Conservation (phyloP, 2,888 invertebrate species). For the Plagodis dolabraria region DNA sequence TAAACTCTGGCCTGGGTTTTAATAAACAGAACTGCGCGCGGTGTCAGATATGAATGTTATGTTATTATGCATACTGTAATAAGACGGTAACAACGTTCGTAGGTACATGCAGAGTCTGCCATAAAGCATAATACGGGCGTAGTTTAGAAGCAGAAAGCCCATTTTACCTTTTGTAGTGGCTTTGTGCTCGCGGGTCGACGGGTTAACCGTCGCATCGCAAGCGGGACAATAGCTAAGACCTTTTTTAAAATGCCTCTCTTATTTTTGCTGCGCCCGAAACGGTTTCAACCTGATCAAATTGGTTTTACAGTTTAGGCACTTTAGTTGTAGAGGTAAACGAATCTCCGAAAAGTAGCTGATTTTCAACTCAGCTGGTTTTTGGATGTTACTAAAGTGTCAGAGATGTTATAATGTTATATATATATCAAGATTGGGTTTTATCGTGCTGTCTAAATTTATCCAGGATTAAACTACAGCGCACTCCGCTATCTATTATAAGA, state of each 20-base stretch:
- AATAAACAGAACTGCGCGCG: slow-evolving; percentile 60
- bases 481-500: too few species aligned
- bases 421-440: too few species aligned
- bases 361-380: too few species aligned
- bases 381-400: too few species aligned
- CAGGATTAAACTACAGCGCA: too few species aligned
- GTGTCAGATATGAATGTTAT: slow-evolving; percentile 70
- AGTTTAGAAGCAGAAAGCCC: slow-evolving; percentile 72
- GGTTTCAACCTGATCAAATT: slow-evolving; percentile 56
- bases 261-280: slow-evolving; percentile 62
- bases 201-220: slow-evolving; percentile 70
- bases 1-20: slow-evolving; percentile 52
- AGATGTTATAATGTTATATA: too few species aligned
- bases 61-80: slow-evolving; percentile 68
- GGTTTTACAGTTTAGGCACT: slow-evolving; percentile 48
- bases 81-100: slow-evolving; percentile 59
- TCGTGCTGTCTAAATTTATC: too few species aligned
- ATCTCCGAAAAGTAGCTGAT: slow-evolving; percentile 3
- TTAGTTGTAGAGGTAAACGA: slow-evolving; percentile 31
- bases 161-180: slow-evolving; percentile 76
- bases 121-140: slow-evolving; percentile 66
- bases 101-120: slow-evolving; percentile 42
- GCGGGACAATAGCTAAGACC: slow-evolving; percentile 66
- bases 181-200: slow-evolving; percentile 68
- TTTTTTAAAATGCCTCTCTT: slow-evolving; percentile 68